Percentiles rank a stretch among this genome's conserved stretches.
Conservation (phyloP, 2,113 vertebrate species). For the Neotragus moschatus region DNA sequence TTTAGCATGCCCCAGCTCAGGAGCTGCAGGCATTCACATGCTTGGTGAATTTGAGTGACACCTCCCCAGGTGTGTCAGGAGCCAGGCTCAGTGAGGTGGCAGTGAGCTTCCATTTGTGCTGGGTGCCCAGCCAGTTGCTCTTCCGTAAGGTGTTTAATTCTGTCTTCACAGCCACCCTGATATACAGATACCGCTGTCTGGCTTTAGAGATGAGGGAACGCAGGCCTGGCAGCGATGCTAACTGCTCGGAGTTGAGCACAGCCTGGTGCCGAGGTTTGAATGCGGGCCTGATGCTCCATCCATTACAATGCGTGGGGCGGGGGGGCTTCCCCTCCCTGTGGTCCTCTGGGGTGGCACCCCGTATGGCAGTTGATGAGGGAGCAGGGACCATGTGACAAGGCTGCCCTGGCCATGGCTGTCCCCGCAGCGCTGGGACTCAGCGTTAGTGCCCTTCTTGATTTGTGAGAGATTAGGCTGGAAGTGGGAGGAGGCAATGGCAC, state of each 20-base stretch:
- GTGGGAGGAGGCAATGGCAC: neutral
- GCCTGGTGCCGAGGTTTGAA: neutral
- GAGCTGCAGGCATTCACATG: neutral
- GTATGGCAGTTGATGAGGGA: neutral
- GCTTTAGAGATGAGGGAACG: neutral
- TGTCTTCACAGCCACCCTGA: neutral
- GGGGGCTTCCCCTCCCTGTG: neutral
- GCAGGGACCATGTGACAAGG: neutral
- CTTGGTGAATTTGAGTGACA: neutral
- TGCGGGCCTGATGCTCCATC: neutral
- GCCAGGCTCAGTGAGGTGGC: neutral
- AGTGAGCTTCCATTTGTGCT: neutral
- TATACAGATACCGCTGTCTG: no score
- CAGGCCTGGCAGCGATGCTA: neutral
- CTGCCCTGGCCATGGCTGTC: neutral
- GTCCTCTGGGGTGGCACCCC: neutral
- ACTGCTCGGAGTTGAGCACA: fast-evolving
- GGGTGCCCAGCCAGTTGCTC: no score
- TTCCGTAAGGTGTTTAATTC: neutral
- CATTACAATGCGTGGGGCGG: neutral
- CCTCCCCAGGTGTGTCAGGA: fast-evolving
- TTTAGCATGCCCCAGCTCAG: neutral
- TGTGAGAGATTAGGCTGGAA: neutral
- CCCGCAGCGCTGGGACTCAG: neutral
- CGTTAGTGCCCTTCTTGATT: neutral